phyloP scores from a whole-genome alignment of 2,888 invertebrate genomes.

The Auanema freiburgensis region DNA sequence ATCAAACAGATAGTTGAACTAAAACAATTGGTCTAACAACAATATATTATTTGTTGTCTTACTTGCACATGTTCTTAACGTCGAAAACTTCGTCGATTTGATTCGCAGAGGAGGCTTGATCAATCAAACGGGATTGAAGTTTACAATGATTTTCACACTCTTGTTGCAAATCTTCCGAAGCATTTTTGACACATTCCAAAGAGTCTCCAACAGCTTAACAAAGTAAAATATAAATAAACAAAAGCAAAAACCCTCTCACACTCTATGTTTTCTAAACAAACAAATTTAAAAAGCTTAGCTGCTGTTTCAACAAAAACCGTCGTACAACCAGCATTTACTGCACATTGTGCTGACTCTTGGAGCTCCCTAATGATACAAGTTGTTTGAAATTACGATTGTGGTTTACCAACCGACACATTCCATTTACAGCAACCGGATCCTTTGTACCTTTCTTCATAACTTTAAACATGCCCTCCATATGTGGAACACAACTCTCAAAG shows the following conservation, averaged over 20 bases:
- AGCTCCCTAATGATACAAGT: background rate
- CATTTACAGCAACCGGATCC: background rate
- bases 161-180: slow-evolving; percentile 1
- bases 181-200: slow-evolving; percentile 3
- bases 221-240: background rate
- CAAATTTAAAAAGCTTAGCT: background rate
- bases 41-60: background rate
- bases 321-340: slow-evolving; percentile 8
- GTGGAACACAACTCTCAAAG: background rate
- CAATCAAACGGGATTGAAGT: background rate
- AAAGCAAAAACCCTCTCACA: background rate
- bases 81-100: slow-evolving; percentile 1
- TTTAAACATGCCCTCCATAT: slow-evolving; percentile 4
- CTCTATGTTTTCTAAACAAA: slow-evolving; percentile 1
- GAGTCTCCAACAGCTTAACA: slow-evolving; percentile 5
- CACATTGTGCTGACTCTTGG: background rate
- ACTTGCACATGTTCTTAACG: slow-evolving; percentile 5
- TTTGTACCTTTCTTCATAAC: background rate
- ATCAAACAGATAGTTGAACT: slow-evolving; percentile 2
- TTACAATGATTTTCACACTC: slow-evolving; percentile 6
- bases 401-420: slow-evolving; percentile 2
- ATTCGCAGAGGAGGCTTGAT: background rate
- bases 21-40: background rate
- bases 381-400: background rate
- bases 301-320: slow-evolving; percentile 2